Evolutionary conservation across 2,888 invertebrate genomes (phyloP), one percentile per base, ranked within the genome.

Genomic region (Agriopis aurantiaria): DNA sequence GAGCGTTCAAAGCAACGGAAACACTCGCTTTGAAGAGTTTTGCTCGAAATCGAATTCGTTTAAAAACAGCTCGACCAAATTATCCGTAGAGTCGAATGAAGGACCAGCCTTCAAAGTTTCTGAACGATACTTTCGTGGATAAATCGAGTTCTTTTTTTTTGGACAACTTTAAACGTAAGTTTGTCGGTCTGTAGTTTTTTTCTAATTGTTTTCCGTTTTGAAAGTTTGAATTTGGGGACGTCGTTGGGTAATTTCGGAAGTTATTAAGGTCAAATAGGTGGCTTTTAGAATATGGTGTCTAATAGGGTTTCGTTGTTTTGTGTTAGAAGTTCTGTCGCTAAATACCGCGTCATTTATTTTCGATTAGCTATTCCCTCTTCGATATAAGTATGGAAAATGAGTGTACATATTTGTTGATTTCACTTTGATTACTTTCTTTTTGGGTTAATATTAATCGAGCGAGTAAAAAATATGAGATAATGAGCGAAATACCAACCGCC

Each of bases 31-130:
- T 64, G 48, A 59, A 56, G 46, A 74, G 82, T 85, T 87, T 89
- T 82, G 80, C 82, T 79, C 76, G 74, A 90, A 92, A 92, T 92
- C 90, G 92, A 91, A 90, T 92, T 86, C 87, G 87, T 89, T 91
- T 91, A 87, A 80, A 75, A 80, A 75, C 41, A 11, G n/a, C 11
- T n/a, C 17, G 14, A 45, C 43, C 14, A 43, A 12, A 8, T n/a
- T 46, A 17, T 33, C 12, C n/a, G 8, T 12, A 11, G 5, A 45
- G 14, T 57, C 10, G 14, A 17, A 43, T 11, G 10, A 14, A 8
- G n/a, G 56, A 56, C 6, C n/a, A 5, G 40, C 41, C 4, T n/a
- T 8, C 14, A n/a, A 14, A 4, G 8, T 56, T 56, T 41, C 12
- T 55, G 3, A 5, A 6, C 40, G 4, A 55, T 9, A 8, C 5